Evolutionary conservation across 2,797 vertebrate genomes (phyloP), one percentile per base, ranked within the genome.

Genomic region (Poeciliopsis presidionis): DNA sequence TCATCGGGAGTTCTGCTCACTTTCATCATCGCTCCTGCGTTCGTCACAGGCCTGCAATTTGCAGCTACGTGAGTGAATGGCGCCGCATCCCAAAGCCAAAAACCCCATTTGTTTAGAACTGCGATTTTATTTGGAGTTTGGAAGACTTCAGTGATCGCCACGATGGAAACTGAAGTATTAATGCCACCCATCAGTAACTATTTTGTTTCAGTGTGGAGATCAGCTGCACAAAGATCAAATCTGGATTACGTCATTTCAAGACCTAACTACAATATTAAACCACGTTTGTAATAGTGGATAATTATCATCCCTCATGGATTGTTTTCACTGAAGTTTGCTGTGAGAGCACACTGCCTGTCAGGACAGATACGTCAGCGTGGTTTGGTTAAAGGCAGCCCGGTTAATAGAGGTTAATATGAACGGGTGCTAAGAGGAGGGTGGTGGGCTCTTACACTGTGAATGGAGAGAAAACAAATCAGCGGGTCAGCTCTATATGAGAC

Each of bases 371-470:
- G 84, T 92, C 85, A 88, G 73, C 72, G 49, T 77, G 77, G 74
- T 74, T 63, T 20, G 22, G 73, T 79, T 78, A 79, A 80, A 81
- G 86, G 84, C 84, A 76, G 81, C 71, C 33, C 30, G 72, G 81
- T 82, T 88, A 89, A 91, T 84, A 36, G 87, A 87, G 89, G 90
- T 87, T 89, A 91, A 91, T 85, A 75, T 11, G 74, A 84, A 69
- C 43, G 81, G 69, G 80, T 80, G 82, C 65, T 53, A 55, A 74
- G 74, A 85, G 81, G 79, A 59, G 85, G 84, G 80, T 82, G 85
- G 79, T 61, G 28, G 41, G 25, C 61, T 84, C 45, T 47, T 59
- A 53, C 72, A 45, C 4, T 70, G 67, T 47, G 76, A 80, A 84
- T 63, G 72, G 81, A 81, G 59, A 82, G 28, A 30, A 71, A 41